Evolutionary conservation across 2,888 invertebrate species (phyloP).

Genomic region (Atrina japonica): DNA sequence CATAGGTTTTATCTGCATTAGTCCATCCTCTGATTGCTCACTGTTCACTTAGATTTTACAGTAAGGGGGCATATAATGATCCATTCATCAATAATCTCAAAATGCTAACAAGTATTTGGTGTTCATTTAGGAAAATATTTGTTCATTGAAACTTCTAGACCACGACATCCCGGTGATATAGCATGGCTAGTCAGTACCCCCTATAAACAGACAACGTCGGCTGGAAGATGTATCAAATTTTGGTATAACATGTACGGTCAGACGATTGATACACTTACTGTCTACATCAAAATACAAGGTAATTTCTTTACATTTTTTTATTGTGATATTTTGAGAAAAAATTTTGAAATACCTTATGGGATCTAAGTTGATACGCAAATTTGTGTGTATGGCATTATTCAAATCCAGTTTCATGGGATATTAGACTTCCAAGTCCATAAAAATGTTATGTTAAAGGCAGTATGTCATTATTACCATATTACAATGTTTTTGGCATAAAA

Average conservation of each 20-base stretch:
- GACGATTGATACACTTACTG: conserved; percentile 66
- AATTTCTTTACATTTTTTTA: conserved; percentile 5
- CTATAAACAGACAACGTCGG: conserved; percentile 45
- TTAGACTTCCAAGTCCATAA: no score
- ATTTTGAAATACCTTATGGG: neutral
- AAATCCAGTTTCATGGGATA: no score
- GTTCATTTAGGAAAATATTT: conserved; percentile 74
- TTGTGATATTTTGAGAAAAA: neutral
- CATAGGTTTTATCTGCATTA: neutral
- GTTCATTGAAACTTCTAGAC: conserved; percentile 69
- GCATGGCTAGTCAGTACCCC: conserved; percentile 65
- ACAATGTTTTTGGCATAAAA: no score
- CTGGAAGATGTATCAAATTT: conserved; percentile 67
- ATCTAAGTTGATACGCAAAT: neutral
- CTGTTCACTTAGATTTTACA: no score
- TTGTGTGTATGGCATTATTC: neutral
- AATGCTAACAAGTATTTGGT: no score
- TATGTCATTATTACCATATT: no score
- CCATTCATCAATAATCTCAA: no score
- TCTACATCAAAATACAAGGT: conserved; percentile 61
- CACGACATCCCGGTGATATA: conserved; percentile 56
- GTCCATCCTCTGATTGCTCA: neutral
- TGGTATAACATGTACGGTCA: conserved; percentile 77
- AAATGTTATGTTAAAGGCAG: no score
- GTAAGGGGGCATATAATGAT: no score